Evolutionary conservation across 2,797 vertebrate species (phyloP), one percentile per base, ranked within the genome.

Genomic region (Coregonus ussuriensis): DNA sequence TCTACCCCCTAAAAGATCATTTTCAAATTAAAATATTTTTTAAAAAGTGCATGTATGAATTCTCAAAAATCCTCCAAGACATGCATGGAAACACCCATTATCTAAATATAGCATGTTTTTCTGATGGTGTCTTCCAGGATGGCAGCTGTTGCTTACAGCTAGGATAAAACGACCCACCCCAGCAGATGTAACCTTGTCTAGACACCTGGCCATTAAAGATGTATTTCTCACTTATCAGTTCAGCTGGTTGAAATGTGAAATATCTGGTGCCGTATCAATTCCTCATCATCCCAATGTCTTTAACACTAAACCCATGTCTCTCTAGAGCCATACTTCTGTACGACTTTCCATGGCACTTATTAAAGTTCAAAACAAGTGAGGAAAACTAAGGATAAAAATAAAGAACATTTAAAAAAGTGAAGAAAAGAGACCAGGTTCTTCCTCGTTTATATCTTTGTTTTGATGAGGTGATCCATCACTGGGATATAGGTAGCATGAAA

Each of bases 121-220:
- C 14, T 77, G 41, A 71, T 74, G 80, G 35, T 78, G 69, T 52
- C 1, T 25, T 76, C 41, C 66, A 53, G 70, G 33, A 72, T 18
- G 82, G 68, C 83, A 84, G 86, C 80, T 89, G 84, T 81, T 83
- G 37, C 72, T 74, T 85, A 71, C 72, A 81, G 52, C 62, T 69
- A 35, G 0, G 33, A 82, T 87, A 77, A 79, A 83, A 82, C n/a
- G 72, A 82, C 35, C 75, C 56, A 76, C 72, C 71, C 41, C 0
- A 75, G 25, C 83, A 88, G 82, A 88, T 88, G 83, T 71, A 79
- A 76, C 75, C 63, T 71, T 53, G 77, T 74, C 76, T 69, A 80
- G 75, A 81, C 77, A 87, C 52, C 76, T 84, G 80, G 80, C 70
- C 53, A 72, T 83, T 84, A 75, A 75, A 88, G n/a, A 78, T 75